Evolutionary conservation across 1,140 invertebrate species (phyloP).

Genomic region (Cydia splendana): DNA sequence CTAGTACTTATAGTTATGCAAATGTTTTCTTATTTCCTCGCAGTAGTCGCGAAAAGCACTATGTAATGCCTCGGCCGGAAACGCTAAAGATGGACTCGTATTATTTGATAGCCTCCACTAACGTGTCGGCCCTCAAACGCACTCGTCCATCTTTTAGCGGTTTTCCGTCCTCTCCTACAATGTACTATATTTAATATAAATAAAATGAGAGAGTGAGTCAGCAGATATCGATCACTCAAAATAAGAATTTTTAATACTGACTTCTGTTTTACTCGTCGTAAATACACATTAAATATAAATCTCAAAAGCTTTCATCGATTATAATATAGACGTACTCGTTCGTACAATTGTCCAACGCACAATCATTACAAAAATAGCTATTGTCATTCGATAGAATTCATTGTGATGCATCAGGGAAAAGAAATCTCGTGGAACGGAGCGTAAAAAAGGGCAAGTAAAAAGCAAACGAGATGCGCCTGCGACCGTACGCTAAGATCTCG

Average conservation of each 20-base stretch:
- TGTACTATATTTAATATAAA: too few relatives aligned
- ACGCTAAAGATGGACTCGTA: too few relatives aligned
- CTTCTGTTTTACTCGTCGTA: conserved; percentile 6
- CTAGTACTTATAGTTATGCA: too few relatives aligned
- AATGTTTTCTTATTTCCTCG: too few relatives aligned
- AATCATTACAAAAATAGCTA: conserved; percentile 72
- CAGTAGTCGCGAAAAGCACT: too few relatives aligned
- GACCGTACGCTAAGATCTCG: conserved; percentile 76
- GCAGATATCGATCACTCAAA: neutral
- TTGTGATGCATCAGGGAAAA: conserved; percentile 74
- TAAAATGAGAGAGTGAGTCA: too few relatives aligned
- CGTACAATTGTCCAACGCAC: conserved; percentile 26
- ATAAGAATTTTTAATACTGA: neutral
- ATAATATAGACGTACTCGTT: conserved; percentile 16
- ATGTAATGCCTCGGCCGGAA: too few relatives aligned
- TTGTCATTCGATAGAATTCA: conserved; percentile 69
- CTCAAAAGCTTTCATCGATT: conserved; percentile 32
- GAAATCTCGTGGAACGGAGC: conserved; percentile 73
- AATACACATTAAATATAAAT: conserved; percentile 25
- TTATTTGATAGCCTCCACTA: too few relatives aligned
- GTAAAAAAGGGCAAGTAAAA: conserved; percentile 59
- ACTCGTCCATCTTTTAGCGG: too few relatives aligned
- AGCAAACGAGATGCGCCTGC: conserved; percentile 65
- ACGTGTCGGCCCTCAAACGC: too few relatives aligned
- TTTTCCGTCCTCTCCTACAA: too few relatives aligned